phyloP scores from a whole-genome alignment of 2,888 invertebrate genomes.

The Drosophila robusta region DNA sequence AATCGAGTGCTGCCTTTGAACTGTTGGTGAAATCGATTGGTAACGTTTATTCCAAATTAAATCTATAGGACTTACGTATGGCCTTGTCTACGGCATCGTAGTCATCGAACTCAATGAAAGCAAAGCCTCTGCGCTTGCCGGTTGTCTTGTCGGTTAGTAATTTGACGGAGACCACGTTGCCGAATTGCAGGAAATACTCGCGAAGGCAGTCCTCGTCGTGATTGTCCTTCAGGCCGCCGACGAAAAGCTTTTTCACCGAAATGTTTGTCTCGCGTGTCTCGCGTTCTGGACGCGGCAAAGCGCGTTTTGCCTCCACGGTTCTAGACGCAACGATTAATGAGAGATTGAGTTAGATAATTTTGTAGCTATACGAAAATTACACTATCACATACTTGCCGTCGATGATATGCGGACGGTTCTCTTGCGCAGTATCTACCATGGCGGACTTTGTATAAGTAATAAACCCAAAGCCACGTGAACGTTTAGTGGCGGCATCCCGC shows the following conservation, averaged over 20 bases:
- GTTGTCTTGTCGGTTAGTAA: slow-evolving; percentile 96
- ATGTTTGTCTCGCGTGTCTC: slow-evolving; percentile 96
- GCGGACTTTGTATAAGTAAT: slow-evolving; percentile 96
- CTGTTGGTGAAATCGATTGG: slow-evolving; percentile 83
- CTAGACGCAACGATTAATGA: slow-evolving; percentile 74
- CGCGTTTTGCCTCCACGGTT: slow-evolving; percentile 98
- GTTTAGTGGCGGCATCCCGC: slow-evolving; percentile 96
- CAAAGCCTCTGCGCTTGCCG: slow-evolving; percentile 97
- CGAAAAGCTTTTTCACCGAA: slow-evolving; percentile 97
- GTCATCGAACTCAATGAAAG: slow-evolving; percentile 98
- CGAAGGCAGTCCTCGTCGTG: slow-evolving; percentile 95
- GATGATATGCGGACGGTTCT: slow-evolving; percentile 94
- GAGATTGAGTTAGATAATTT: background rate
- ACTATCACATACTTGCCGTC: slow-evolving; percentile 89
- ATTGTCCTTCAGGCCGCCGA: slow-evolving; percentile 97
- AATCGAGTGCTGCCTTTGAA: slow-evolving; percentile 92
- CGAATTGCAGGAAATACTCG: slow-evolving; percentile 93
- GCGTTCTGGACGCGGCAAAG: slow-evolving; percentile 96
- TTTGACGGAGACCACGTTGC: slow-evolving; percentile 92
- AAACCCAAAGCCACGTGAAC: slow-evolving; percentile 99
- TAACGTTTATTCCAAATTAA: background rate
- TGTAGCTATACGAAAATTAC: background rate
- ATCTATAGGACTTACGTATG: slow-evolving; percentile 90
- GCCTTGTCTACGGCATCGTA: slow-evolving; percentile 99
- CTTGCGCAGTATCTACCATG: slow-evolving; percentile 98